Conservation (phyloP, 2,113 vertebrate species). For the Hypanus sabinus region DNA sequence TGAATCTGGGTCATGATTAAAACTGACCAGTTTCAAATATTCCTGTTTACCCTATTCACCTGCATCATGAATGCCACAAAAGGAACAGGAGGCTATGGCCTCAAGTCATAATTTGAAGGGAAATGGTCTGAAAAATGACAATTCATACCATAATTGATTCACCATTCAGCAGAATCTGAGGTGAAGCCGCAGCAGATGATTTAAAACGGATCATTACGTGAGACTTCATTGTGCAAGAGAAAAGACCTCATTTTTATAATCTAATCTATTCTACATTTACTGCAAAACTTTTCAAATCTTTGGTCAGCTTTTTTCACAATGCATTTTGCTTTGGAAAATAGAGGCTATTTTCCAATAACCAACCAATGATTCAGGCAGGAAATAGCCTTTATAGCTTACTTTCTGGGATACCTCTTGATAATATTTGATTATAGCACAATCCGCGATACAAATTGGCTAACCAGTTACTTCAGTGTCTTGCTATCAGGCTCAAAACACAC, state of each 20-base stretch:
- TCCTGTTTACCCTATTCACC: not conserved
- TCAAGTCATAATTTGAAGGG: not conserved
- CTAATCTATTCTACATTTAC: not conserved
- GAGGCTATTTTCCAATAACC: not conserved
- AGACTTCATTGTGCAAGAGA: not conserved
- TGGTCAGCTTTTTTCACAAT: not conserved
- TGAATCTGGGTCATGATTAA: not conserved
- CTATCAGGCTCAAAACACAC: not conserved
- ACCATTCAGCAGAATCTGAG: not conserved
- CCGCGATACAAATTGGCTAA: not conserved
- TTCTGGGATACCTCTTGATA: not conserved
- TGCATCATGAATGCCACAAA: not conserved
- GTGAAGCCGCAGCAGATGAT: not conserved
- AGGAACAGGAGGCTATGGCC: not conserved
- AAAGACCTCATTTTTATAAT: not conserved
- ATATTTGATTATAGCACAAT: not conserved
- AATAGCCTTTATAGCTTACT: not conserved
- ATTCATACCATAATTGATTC: conserved; percentile 17
- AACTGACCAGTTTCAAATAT: not conserved
- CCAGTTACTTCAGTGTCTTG: not conserved
- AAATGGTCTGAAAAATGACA: conserved; percentile 12
- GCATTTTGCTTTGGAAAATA: not conserved
- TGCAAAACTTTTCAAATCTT: not conserved
- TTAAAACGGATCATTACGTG: not conserved
- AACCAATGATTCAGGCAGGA: not conserved